Conservation (phyloP, 2,113 vertebrate species). For the Myotis davidii region DNA sequence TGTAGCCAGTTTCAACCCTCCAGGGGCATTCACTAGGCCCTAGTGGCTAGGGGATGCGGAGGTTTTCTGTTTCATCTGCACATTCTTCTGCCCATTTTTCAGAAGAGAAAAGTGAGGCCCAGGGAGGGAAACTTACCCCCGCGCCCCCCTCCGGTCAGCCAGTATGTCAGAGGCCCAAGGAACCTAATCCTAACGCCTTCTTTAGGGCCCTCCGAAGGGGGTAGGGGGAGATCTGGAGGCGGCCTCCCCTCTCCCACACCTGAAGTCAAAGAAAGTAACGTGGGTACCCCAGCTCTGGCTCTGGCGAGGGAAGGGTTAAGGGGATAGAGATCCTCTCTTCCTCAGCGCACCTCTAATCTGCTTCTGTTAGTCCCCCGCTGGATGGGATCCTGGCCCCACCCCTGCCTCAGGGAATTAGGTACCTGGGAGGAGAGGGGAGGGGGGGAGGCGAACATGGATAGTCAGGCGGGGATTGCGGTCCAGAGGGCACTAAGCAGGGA, state of each 20-base stretch:
- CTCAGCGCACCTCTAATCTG: not conserved
- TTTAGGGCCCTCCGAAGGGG: not conserved
- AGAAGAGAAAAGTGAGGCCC: not conserved
- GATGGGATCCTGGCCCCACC: not conserved
- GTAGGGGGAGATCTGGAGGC: not conserved
- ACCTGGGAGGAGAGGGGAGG: not conserved
- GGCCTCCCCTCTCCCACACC: not conserved
- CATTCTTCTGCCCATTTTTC: not conserved
- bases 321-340: not conserved
- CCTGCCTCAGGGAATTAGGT: not conserved
- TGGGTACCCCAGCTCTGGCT: not conserved
- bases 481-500: too few relatives aligned
- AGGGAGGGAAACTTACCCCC: not conserved
- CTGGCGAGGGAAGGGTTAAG: not conserved
- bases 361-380: not conserved
- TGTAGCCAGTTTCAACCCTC: not conserved
- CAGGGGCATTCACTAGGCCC: not conserved
- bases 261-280: not conserved
- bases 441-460: too few relatives aligned
- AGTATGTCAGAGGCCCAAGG: not conserved
- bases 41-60: not conserved
- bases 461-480: not conserved
- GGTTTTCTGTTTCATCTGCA: not conserved
- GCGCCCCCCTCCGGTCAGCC: not conserved
- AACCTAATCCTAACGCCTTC: rapidly evolving